Evolutionary conservation across 2,888 invertebrate genomes (phyloP).

Genomic region (Aphidoletes aphidimyza): DNA sequence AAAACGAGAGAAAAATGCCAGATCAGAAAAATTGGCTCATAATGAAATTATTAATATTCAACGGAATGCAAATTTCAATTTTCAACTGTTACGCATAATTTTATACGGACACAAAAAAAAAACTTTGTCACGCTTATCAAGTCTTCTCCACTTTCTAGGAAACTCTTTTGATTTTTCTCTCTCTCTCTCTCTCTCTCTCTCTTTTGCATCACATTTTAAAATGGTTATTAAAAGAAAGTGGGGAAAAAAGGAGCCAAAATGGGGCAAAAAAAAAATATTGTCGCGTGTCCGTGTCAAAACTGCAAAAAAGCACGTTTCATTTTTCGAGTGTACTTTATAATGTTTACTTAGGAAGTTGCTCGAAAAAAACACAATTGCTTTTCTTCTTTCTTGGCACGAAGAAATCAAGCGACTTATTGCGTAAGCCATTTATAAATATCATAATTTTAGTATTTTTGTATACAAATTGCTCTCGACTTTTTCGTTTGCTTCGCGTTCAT

Average conservation of each 20-base stretch:
- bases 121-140: background rate
- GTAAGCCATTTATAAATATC: no score
- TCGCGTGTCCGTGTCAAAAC: no score
- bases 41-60: constrained; percentile 46
- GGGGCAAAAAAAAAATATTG: no score
- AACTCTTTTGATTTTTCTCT: no score
- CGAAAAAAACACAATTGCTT: background rate
- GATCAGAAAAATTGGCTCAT: constrained; percentile 11
- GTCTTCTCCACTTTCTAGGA: background rate
- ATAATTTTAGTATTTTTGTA: no score
- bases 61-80: constrained; percentile 16
- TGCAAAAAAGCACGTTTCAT: background rate
- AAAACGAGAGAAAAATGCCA: background rate
- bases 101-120: background rate
- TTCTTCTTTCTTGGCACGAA: background rate
- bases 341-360: background rate
- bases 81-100: constrained; percentile 21
- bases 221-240: background rate
- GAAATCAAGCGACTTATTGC: no score
- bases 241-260: no score
- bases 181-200: background rate
- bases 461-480: background rate
- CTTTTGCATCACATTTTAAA: background rate
- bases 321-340: background rate
- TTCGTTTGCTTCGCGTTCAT: background rate